Evolutionary conservation across 2,113 vertebrate species (phyloP), one percentile per base, ranked within the genome.

Genomic region (Sorex araneus): DNA sequence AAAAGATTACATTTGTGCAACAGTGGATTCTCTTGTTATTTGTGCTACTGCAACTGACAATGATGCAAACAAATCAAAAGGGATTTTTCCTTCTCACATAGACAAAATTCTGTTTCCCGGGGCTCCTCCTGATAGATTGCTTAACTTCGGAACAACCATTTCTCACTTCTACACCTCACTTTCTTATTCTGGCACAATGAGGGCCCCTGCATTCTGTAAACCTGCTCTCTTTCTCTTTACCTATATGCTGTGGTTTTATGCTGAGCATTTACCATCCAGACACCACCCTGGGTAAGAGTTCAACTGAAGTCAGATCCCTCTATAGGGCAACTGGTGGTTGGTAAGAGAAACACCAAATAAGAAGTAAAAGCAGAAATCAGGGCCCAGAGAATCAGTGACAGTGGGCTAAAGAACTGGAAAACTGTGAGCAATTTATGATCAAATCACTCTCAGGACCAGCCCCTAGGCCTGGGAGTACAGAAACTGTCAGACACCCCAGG

Each of bases 81-180:
- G 28, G 25, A 66, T 9, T 57, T 70, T 43, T 21, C 25, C 25
- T 64, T 87, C 82, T 66, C 85, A 64, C 57, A 47, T 0, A 57
- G 85, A 84, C 67, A 50, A 92, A 93, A 76, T 28, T 25, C 6
- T 80, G 73, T n/a, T n/a, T 36, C 12, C 36, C 67, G 76, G 54
- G 71, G 83, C 13, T 4, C 50, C 6, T 23, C n/a, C 57, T 47
- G 71, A 69, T 6, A 67, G 45, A 40, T 27, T 43, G 19, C 8
- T 1, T 21, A 27, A 78, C 47, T 84, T 70, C 83, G 50, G 23
- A 83, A 21, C 45, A 45, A 93, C 25, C 47, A 69, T 18, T 86
- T 81, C 67, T 77, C 64, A 79, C 93, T 34, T 80, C n/a, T 50
- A 79, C 73, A 27, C 0, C 25, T 64, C 18, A 45, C 63, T 66